These are phyloP conservation scores for Dipodomys merriami DNA, from an alignment of 2,113 vertebrate species.

Conservation along the genomic window DNA sequence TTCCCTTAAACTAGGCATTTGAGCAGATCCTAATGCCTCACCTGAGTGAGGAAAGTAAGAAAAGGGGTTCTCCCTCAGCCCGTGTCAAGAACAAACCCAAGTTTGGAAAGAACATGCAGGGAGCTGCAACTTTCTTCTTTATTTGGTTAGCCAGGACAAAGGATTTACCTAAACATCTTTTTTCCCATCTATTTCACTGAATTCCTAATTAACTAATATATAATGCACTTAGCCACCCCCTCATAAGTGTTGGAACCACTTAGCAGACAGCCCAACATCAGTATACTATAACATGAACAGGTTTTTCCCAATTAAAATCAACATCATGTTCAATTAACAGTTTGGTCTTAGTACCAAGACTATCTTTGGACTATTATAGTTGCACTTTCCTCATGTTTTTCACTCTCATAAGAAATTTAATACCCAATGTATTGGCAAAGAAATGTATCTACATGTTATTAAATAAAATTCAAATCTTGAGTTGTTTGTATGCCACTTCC, in stretches of 20 bases:
- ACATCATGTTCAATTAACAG: neutral
- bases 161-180: neutral
- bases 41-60: neutral
- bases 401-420: neutral
- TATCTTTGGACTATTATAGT: constrained; percentile 33
- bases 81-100: neutral
- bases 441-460: constrained; percentile 7
- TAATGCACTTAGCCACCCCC: neutral
- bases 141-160: neutral
- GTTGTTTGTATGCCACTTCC: neutral
- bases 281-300: neutral
- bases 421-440: neutral
- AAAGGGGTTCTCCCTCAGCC: neutral
- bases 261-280: neutral
- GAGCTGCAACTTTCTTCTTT: neutral
- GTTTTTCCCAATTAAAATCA: neutral
- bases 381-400: constrained; percentile 16
- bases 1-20: neutral
- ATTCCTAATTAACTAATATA: constrained; percentile 14
- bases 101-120: neutral
- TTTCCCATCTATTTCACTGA: neutral
- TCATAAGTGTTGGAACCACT: neutral
- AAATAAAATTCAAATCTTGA: neutral
- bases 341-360: neutral
- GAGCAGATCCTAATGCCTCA: neutral